phyloP scores from a whole-genome alignment of 2,797 vertebrate genomes.

The Pipistrellus pygmaeus region DNA sequence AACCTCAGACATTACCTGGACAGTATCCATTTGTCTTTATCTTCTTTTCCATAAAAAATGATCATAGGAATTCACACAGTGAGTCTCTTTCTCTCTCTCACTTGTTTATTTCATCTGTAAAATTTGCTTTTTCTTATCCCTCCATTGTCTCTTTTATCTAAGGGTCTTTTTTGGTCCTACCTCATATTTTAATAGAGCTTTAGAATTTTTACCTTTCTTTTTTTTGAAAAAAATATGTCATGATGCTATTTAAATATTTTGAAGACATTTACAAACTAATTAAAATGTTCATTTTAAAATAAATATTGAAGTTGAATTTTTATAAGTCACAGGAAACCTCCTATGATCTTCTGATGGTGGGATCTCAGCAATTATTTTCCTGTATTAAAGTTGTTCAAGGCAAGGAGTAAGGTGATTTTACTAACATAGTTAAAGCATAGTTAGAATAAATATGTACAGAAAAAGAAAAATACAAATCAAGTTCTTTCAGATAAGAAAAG shows the following conservation, averaged over 20 bases:
- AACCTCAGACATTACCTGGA: neutral
- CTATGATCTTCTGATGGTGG: neutral
- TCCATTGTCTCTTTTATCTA: neutral
- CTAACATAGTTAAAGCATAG: slow-evolving; percentile 12
- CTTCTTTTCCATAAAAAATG: neutral
- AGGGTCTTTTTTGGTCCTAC: neutral
- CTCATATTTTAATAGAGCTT: slow-evolving; percentile 5
- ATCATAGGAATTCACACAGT: neutral
- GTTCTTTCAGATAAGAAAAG: slow-evolving; percentile 19
- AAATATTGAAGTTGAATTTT: slow-evolving; percentile 16
- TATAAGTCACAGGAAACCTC: neutral
- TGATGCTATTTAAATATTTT: neutral
- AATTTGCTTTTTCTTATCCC: neutral
- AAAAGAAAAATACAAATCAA: slow-evolving; percentile 27
- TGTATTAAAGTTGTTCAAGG: neutral
- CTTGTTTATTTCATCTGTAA: neutral
- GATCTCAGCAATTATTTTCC: slow-evolving; percentile 16
- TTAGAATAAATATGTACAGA: neutral
- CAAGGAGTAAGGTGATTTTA: slow-evolving; percentile 2
- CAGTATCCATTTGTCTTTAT: neutral
- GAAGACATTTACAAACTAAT: neutral
- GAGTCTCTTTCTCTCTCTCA: neutral
- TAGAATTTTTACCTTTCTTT: neutral
- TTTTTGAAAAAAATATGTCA: neutral
- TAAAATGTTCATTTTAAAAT: neutral